phyloP scores from a whole-genome alignment of 2,113 vertebrate genomes.

The Oncorhynchus nerka region DNA sequence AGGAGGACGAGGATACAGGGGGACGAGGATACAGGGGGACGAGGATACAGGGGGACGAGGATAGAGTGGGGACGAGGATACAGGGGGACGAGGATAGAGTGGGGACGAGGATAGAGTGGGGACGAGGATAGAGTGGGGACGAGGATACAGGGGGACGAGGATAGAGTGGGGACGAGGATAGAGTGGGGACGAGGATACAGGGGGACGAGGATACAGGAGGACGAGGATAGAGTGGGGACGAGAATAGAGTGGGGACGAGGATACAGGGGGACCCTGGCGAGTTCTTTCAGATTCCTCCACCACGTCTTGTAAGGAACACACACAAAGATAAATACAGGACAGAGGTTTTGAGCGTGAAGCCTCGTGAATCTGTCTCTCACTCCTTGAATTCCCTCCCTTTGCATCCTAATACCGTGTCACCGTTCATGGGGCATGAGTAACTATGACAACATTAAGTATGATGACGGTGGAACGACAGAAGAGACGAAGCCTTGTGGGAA shows the following conservation, averaged over 20 bases:
- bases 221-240: too few species aligned
- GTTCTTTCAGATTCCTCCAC: conserved; percentile 3
- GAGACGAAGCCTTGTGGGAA: neutral
- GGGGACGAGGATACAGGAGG: too few species aligned
- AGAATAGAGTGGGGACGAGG: too few species aligned
- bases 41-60: conserved; percentile 20
- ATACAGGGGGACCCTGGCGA: neutral
- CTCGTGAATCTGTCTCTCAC: conserved; percentile 26
- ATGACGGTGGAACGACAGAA: neutral
- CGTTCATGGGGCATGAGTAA: conserved; percentile 36
- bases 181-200: too few species aligned
- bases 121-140: too few species aligned
- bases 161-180: too few species aligned
- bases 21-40: neutral
- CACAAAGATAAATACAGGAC: conserved; percentile 29
- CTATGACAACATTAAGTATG: conserved; percentile 31
- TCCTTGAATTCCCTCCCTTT: conserved; percentile 35
- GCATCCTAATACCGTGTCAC: neutral
- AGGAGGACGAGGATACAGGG: too few species aligned
- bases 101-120: neutral
- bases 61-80: too few species aligned
- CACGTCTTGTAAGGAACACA: conserved; percentile 39
- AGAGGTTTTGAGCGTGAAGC: conserved; percentile 13
- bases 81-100: too few species aligned
- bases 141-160: too few species aligned